These are phyloP conservation scores for Drosophila subpulchrella DNA, from an alignment of 1,140 invertebrate species.

Conservation along the genomic window DNA sequence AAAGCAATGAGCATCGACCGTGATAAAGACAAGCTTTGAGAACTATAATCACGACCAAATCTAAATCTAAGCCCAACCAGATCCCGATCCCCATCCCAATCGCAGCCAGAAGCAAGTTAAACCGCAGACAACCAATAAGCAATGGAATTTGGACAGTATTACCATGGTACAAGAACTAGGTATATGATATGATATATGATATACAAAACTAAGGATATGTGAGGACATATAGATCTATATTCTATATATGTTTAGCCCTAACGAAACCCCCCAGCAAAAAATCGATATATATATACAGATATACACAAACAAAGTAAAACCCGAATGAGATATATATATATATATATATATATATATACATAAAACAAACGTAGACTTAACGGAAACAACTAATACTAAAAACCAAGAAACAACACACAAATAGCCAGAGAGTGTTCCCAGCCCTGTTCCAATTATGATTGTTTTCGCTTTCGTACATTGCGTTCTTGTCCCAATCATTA, in stretches of 20 bases:
- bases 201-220: conserved; percentile 31
- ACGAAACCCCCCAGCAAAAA: conserved; percentile 15
- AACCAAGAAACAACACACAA: conserved; percentile 37
- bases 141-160: conserved; percentile 65
- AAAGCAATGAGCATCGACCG: conserved; percentile 84
- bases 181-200: conserved; percentile 17
- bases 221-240: conserved; percentile 50
- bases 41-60: conserved; percentile 60
- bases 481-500: not conserved
- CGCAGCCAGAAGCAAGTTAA: conserved; percentile 3
- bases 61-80: not conserved
- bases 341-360: conserved; percentile 14
- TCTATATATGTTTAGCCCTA: conserved; percentile 59
- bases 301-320: conserved; percentile 7
- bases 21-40: conserved; percentile 84
- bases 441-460: conserved; percentile 14
- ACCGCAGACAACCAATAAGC: conserved; percentile 42
- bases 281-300: conserved; percentile 32
- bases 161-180: conserved; percentile 53
- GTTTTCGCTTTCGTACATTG: not conserved
- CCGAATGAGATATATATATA: conserved; percentile 11
- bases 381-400: conserved; percentile 22
- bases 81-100: conserved; percentile 2
- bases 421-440: conserved; percentile 50
- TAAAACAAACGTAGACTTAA: conserved; percentile 15